A percentile compares a stretch with the other conserved stretches of the same genome.
Evolutionary conservation across 1,140 invertebrate genomes (phyloP).

Genomic region (Cotesia glomerata): DNA sequence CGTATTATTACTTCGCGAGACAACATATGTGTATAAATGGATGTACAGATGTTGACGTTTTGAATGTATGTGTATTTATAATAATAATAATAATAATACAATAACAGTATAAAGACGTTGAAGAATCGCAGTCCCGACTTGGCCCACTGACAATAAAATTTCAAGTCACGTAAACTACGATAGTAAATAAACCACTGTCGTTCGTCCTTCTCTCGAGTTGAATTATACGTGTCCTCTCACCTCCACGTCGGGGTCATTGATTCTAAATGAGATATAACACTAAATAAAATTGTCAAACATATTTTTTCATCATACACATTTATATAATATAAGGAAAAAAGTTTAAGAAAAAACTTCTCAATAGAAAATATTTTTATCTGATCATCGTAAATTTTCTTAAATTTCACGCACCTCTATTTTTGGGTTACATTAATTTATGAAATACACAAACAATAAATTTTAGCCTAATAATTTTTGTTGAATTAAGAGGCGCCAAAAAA

Average conservation of each 20-base stretch:
- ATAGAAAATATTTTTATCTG: too few relatives aligned
- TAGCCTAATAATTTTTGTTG: too few relatives aligned
- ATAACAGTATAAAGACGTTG: background rate
- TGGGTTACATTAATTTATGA: too few relatives aligned
- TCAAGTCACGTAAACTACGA: conserved; percentile 37
- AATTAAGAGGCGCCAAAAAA: too few relatives aligned
- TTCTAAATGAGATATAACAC: conserved; percentile 1
- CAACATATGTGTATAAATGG: background rate
- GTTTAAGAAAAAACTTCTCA: background rate
- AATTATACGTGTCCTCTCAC: conserved; percentile 5
- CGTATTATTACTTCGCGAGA: conserved; percentile 1
- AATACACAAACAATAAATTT: too few relatives aligned
- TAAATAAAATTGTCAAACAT: conserved; percentile 6
- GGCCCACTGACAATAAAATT: conserved; percentile 36
- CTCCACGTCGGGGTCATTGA: conserved; percentile 10
- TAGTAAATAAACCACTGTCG: conserved; percentile 44
- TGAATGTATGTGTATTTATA: too few relatives aligned
- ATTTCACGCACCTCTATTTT: too few relatives aligned
- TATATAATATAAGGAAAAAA: background rate
- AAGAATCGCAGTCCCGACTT: conserved; percentile 1
- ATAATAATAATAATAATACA: too few relatives aligned
- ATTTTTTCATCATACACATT: background rate
- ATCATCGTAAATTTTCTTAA: too few relatives aligned
- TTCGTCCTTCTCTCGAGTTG: conserved; percentile 12
- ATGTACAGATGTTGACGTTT: too few relatives aligned